Evolutionary conservation across 1,140 invertebrate genomes (phyloP).

Genomic region (Heterodera schachtii): DNA sequence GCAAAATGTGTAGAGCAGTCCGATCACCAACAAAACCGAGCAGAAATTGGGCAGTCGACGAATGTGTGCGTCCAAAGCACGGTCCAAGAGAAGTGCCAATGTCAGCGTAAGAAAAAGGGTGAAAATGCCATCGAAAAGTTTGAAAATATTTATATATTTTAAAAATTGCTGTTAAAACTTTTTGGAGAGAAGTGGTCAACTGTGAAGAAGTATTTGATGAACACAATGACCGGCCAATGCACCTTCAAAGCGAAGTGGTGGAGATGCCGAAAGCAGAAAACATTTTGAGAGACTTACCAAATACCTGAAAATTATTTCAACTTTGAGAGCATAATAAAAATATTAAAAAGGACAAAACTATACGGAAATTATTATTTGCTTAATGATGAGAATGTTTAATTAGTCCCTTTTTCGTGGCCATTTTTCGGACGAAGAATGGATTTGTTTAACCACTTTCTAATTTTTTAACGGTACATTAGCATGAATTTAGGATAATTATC

Average conservation of each 20-base stretch:
- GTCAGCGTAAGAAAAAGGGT: conserved; percentile 18
- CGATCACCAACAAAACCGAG: conserved; percentile 17
- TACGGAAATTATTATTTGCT: too few relatives aligned
- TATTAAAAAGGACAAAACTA: too few relatives aligned
- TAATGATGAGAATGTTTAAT: too few relatives aligned
- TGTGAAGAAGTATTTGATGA: conserved; percentile 34
- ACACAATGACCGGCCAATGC: conserved; percentile 29
- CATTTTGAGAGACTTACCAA: not conserved
- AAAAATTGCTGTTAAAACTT: conserved; percentile 12
- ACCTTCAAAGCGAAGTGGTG: not conserved
- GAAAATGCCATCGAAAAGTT: conserved; percentile 14
- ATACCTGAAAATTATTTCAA: not conserved
- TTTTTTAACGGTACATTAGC: too few relatives aligned
- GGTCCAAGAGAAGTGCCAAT: conserved; percentile 18
- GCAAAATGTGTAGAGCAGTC: conserved; percentile 21
- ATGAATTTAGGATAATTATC: too few relatives aligned
- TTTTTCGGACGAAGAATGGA: too few relatives aligned
- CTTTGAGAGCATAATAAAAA: too few relatives aligned
- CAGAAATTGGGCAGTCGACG: conserved; percentile 19
- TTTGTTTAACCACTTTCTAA: too few relatives aligned
- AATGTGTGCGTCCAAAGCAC: conserved; percentile 15
- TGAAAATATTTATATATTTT: conserved; percentile 14
- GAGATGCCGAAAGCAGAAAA: not conserved
- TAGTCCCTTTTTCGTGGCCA: too few relatives aligned
- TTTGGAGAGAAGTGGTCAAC: conserved; percentile 26